Conservation (phyloP, 1,140 invertebrate species). For the Sipha flava region DNA sequence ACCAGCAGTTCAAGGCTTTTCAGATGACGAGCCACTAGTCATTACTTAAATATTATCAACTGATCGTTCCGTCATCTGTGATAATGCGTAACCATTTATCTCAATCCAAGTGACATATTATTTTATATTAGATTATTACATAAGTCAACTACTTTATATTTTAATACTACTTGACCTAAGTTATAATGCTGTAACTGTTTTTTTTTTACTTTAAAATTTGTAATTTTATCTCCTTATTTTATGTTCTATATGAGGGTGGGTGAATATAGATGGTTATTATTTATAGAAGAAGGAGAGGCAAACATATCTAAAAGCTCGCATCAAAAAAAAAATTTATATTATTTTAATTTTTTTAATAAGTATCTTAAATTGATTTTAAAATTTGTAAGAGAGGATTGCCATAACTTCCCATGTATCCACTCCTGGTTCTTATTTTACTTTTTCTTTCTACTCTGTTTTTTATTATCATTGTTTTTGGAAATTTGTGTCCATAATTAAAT, state of each 20-base stretch:
- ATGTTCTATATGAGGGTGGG: too few species aligned
- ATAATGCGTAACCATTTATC: constrained; percentile 6
- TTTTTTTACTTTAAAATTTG: background rate
- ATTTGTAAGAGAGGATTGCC: too few species aligned
- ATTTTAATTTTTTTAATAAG: too few species aligned
- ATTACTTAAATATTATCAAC: constrained; percentile 55
- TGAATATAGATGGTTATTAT: too few species aligned
- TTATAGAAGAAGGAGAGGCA: too few species aligned
- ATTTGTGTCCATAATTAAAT: background rate
- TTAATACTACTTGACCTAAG: background rate
- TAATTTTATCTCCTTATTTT: background rate
- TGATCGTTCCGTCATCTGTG: constrained; percentile 21
- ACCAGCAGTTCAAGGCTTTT: constrained; percentile 80
- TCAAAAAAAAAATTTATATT: too few species aligned
- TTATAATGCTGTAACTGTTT: background rate
- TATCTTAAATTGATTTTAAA: too few species aligned
- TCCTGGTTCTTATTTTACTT: background rate
- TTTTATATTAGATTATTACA: background rate
- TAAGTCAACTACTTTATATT: background rate
- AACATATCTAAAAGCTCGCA: too few species aligned
- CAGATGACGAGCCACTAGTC: constrained; percentile 86
- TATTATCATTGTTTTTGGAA: background rate
- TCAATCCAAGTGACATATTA: constrained; percentile 29
- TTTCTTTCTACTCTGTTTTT: background rate
- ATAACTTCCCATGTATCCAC: too few species aligned